These are phyloP conservation scores for Cynaeus angustus DNA, from an alignment of 2,888 invertebrate species.

Conservation along the genomic window DNA sequence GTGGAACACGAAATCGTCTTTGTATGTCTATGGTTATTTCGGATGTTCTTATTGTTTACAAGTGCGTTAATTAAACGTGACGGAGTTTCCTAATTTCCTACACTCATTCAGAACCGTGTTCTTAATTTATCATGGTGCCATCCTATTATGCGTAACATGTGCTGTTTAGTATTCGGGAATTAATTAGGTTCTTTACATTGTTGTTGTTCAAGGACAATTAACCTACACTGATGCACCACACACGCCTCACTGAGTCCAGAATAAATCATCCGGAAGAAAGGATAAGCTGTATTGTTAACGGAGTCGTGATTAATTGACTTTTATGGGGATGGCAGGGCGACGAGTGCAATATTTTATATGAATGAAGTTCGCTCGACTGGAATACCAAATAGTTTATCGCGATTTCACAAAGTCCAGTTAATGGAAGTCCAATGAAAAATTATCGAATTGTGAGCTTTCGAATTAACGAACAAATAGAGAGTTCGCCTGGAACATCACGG, in stretches of 20 bases:
- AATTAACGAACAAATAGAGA: constrained; percentile 45
- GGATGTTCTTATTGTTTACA: constrained; percentile 43
- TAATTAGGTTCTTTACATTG: constrained; percentile 33
- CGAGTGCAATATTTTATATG: constrained; percentile 13
- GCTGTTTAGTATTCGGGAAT: constrained; percentile 21
- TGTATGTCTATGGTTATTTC: constrained; percentile 30
- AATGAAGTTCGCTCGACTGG: constrained; percentile 1
- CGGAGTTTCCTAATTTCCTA: constrained; percentile 38
- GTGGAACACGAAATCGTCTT: constrained; percentile 30
- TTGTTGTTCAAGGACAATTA: constrained; percentile 29
- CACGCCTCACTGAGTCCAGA: constrained; percentile 1
- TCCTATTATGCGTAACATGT: constrained; percentile 30
- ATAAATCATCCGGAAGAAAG: constrained; percentile 38
- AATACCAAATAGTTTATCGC: constrained; percentile 20
- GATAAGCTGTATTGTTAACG: constrained; percentile 40
- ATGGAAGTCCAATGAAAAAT: constrained; percentile 11
- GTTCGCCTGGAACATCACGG: constrained; percentile 21
- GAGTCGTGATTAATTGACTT: constrained; percentile 39
- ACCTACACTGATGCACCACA: constrained; percentile 26
- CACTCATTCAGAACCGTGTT: constrained; percentile 27
- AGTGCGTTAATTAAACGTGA: constrained; percentile 41
- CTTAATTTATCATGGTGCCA: constrained; percentile 28
- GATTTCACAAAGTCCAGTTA: background rate
- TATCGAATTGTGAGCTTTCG: constrained; percentile 32
- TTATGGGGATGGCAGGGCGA: constrained; percentile 31